A percentile compares a stretch with the other conserved stretches of the same genome.
These are phyloP conservation scores for Ormyrus pomaceus DNA, from an alignment of 2,888 invertebrate genomes.

Conservation along the genomic window DNA sequence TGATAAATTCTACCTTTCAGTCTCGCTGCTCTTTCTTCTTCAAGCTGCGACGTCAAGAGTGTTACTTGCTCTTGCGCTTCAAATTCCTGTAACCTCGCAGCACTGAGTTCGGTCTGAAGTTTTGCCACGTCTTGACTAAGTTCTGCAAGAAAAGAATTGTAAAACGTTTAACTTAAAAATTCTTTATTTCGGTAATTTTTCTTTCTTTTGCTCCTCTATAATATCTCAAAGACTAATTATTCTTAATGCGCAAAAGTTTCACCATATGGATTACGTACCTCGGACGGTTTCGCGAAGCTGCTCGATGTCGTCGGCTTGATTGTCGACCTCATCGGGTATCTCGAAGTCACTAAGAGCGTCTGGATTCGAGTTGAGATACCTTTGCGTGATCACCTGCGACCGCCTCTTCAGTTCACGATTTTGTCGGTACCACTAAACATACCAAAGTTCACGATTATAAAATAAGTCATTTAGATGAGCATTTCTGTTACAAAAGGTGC, in stretches of 20 bases:
- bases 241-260: too few species aligned
- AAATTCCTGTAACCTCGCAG: conserved; percentile 82
- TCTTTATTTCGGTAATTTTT: too few species aligned
- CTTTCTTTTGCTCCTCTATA: too few species aligned
- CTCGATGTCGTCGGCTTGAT: conserved; percentile 79
- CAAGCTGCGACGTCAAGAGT: conserved; percentile 74
- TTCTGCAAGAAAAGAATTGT: conserved; percentile 71
- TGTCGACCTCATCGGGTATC: conserved; percentile 69
- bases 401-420: conserved; percentile 84
- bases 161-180: neutral
- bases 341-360: conserved; percentile 73
- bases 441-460: neutral
- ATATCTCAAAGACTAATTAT: too few species aligned
- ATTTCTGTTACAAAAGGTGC: neutral
- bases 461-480: neutral
- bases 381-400: conserved; percentile 81
- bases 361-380: conserved; percentile 78
- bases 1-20: conserved; percentile 63
- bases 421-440: conserved; percentile 84
- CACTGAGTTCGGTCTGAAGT: conserved; percentile 82
- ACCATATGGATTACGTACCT: conserved; percentile 65
- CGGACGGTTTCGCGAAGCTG: conserved; percentile 82
- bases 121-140: conserved; percentile 81
- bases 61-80: conserved; percentile 81
- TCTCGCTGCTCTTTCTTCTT: conserved; percentile 77